Evolutionary conservation across 1,140 invertebrate genomes (phyloP).

Genomic region (Meloidogyne hapla): DNA sequence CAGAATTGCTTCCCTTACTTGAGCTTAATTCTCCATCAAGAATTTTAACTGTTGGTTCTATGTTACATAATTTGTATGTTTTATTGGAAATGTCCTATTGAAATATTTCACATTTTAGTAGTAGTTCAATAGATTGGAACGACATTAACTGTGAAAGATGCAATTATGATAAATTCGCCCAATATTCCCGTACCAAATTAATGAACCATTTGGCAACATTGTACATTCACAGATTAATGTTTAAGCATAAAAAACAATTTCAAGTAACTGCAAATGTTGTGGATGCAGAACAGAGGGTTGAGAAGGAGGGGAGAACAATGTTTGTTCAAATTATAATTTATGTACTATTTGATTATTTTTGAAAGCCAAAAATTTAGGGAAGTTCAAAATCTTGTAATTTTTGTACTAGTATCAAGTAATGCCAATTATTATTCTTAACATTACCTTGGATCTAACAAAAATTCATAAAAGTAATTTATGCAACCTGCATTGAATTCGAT

Average conservation of each 20-base stretch:
- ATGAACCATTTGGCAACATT: slow-evolving; percentile 53
- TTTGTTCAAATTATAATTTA: too few relatives aligned
- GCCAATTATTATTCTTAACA: too few relatives aligned
- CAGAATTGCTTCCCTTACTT: slow-evolving; percentile 41
- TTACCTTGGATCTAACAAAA: too few relatives aligned
- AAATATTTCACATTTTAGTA: slow-evolving; percentile 18
- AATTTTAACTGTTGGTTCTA: slow-evolving; percentile 48
- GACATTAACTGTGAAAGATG: slow-evolving; percentile 38
- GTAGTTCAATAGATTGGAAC: slow-evolving; percentile 42
- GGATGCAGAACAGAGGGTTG: slow-evolving; percentile 45
- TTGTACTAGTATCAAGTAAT: too few relatives aligned
- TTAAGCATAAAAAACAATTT: slow-evolving; percentile 46
- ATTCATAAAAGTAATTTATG: too few relatives aligned
- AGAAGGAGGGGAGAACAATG: background rate
- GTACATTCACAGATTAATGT: slow-evolving; percentile 44
- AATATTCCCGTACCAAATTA: slow-evolving; percentile 48
- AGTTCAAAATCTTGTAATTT: too few relatives aligned
- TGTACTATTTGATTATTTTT: too few relatives aligned
- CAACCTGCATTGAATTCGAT: too few relatives aligned
- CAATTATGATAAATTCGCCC: slow-evolving; percentile 46
- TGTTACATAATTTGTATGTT: slow-evolving; percentile 47
- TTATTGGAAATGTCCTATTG: background rate
- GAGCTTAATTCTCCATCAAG: slow-evolving; percentile 45
- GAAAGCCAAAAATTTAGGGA: too few relatives aligned
- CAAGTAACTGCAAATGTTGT: slow-evolving; percentile 48